Evolutionary conservation across 1,140 invertebrate genomes (phyloP), one percentile per base, ranked within the genome.

Genomic region (Drosophila nikananu): DNA sequence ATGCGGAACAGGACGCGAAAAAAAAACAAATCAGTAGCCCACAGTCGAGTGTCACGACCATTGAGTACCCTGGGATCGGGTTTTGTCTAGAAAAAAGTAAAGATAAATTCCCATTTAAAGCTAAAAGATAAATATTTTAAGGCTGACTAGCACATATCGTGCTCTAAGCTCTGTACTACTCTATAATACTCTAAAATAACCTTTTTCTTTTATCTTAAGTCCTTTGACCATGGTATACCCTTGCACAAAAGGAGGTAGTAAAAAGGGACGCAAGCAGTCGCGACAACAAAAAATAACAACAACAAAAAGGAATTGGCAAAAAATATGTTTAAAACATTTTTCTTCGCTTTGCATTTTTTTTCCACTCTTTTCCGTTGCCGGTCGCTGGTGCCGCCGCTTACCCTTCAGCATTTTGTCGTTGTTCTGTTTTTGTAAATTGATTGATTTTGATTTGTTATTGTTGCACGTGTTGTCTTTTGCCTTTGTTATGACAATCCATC

Each of bases 361-460:
- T 61, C 42, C 37, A 32, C 19, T 62, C 42, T 27, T 46, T 51
- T 48, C 52, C 58, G 23, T 60, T 64, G 64, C 73, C 80, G 63
- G 72, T 68, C 55, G 57, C 35, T 76, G 41, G 58, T 30, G 64
- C 30, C 46, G 37, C 17, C 42, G 41, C 35, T 58, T 52, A 27
- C 58, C 32, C 42, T 55, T 19, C 49, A 80, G 76, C 81, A 75
- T 68, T 70, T 67, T 81, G 60, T 80, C 64, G 67, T 70, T 74
- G 74, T 57, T 67, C 46, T 80, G 71, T 90, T 86, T 90, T 75
- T 90, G 82, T 86, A 90, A 86, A 90, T 90, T n/a, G n/a, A n/a
- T n/a, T n/a, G n/a, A n/a, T 90, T 90, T 90, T 90, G 86, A 90
- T 90, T 90, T 90, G 86, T 90, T 90, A 90, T 90, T 90, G 86